These are phyloP conservation scores for Catonia carolina DNA, from an alignment of 2,888 invertebrate genomes.

Conservation along the genomic window DNA sequence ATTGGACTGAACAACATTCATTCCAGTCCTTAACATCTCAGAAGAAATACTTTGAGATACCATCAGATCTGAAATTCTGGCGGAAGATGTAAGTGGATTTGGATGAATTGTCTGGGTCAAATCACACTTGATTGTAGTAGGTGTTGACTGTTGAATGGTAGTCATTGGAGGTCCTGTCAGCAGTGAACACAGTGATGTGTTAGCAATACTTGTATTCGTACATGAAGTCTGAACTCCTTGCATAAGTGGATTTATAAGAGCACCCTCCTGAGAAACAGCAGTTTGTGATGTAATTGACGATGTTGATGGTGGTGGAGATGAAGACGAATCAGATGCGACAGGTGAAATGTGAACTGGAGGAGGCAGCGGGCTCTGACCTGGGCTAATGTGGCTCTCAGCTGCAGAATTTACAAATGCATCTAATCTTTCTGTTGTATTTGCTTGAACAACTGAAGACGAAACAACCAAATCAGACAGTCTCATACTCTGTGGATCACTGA, in stretches of 20 bases:
- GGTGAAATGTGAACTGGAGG: constrained; percentile 5
- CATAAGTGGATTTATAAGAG: too few species aligned
- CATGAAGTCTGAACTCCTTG: too few species aligned
- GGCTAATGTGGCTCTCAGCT: constrained; percentile 47
- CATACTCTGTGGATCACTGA: neutral
- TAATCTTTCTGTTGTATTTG: constrained; percentile 44
- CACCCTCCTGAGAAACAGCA: too few species aligned
- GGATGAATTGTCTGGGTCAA: neutral
- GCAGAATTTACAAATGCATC: constrained; percentile 56
- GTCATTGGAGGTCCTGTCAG: neutral
- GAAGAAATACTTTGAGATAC: constrained; percentile 2
- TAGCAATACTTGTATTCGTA: neutral
- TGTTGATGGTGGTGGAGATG: neutral
- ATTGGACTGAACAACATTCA: too few species aligned
- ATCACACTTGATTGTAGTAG: too few species aligned
- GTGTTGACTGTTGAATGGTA: neutral
- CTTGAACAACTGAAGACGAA: neutral
- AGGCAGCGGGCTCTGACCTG: constrained; percentile 3
- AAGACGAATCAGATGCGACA: neutral
- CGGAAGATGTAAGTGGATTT: neutral
- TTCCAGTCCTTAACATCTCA: too few species aligned
- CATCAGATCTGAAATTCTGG: neutral
- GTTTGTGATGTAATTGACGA: too few species aligned
- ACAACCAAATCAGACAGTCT: constrained; percentile 7
- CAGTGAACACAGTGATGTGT: constrained; percentile 3